Base-by-base conservation (phyloP, 2,113 vertebrate genomes). In the Geococcyx californianus region DNA sequence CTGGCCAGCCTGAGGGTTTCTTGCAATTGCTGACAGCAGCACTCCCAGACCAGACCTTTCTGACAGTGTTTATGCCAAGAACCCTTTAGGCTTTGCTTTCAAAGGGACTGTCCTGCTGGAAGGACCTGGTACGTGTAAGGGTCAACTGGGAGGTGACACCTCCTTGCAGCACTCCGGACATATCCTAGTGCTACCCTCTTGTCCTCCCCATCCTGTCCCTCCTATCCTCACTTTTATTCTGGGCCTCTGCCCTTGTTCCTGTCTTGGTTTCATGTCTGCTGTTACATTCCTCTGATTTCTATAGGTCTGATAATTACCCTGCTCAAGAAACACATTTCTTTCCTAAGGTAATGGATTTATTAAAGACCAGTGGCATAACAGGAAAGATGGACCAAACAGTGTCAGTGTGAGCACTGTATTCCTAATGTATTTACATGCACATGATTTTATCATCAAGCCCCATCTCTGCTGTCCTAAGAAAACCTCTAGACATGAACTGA, bases 81-180 rank as follows among this genome's bases (percentile, higher is more conserved):
- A n/a, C 9, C 9, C 11, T 40, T 38, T 1, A 4, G 18, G 24
- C 6, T 58, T 54, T 36, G 11, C n/a, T 69, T 69, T 47, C n/a
- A 33, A 73, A 21, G 15, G 10, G 18, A 17, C 0, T 0, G 16
- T 26, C 54, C 67, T 40, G 18, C 70, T 56, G 1, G 0, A 70
- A 72, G 31, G 17, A 51, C 16, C 16, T 40, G n/a, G n/a, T n/a
- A 13, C 6, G 21, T 40, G 52, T 16, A 18, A 12, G 40, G 23
- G 14, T 34, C 29, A 25, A 3, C 1, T 38, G 5, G 59, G 34
- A 44, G 45, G 34, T 40, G 25, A 33, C 33, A 56, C 26, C 36
- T 36, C 36, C 0, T 13, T 16, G 44, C n/a, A 66, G 51, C 16
- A 9, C 29, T 28, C 25, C 51, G 59, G 23, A 21, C 24, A 11